phyloP scores from a whole-genome alignment of 2,113 vertebrate genomes.

The Rousettus leschenaultii region DNA sequence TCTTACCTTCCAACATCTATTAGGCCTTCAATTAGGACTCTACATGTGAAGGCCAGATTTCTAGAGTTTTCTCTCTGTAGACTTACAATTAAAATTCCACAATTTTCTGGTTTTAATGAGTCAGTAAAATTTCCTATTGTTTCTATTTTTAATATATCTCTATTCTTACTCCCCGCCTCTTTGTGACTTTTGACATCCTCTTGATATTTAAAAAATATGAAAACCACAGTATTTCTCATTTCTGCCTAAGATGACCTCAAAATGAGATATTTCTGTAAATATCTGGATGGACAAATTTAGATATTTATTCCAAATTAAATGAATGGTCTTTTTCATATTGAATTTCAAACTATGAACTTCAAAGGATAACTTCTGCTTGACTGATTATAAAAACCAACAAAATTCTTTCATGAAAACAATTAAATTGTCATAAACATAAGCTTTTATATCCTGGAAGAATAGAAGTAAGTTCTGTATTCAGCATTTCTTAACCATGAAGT shows the following conservation, averaged over 20 bases:
- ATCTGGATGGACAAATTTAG: neutral
- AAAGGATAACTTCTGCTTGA: neutral
- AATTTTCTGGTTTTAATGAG: neutral
- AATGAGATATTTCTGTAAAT: neutral
- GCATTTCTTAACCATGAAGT: neutral
- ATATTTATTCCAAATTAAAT: neutral
- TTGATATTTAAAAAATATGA: neutral
- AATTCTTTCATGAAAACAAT: neutral
- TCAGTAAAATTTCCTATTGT: neutral
- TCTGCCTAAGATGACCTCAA: neutral
- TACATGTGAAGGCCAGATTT: neutral
- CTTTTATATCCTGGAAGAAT: neutral
- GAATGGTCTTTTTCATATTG: neutral
- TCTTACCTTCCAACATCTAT: neutral
- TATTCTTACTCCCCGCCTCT: neutral
- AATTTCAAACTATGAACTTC: neutral
- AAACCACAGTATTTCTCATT: neutral
- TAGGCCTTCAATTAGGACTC: neutral
- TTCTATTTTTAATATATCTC: neutral
- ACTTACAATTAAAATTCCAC: neutral
- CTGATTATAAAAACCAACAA: slow-evolving; percentile 35
- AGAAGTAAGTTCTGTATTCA: neutral
- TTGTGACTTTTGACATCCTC: neutral
- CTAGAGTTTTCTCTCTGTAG: neutral
- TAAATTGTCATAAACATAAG: neutral